Evolutionary conservation across 2,888 invertebrate genomes (phyloP).

Genomic region (Phyto melanocephala): DNA sequence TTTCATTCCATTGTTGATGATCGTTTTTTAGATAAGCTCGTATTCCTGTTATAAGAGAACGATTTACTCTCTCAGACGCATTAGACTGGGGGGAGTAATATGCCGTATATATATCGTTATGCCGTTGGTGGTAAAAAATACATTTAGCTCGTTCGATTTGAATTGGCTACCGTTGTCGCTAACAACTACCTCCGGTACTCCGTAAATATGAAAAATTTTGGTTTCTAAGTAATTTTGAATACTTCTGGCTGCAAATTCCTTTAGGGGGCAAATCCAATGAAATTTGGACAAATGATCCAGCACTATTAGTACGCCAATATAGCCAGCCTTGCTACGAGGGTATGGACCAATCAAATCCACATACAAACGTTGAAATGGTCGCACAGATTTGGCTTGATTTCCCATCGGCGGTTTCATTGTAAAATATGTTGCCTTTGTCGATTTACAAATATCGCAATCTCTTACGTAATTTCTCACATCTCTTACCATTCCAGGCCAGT

Average conservation of each 20-base stretch:
- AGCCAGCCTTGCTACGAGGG: slow-evolving; percentile 3
- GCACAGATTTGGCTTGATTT: neutral
- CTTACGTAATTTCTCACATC: neutral
- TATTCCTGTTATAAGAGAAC: neutral
- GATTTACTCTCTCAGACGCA: neutral
- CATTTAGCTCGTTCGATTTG: neutral
- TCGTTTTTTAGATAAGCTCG: neutral
- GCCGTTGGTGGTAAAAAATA: neutral
- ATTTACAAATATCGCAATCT: slow-evolving; percentile 15
- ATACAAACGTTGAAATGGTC: neutral
- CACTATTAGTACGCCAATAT: slow-evolving; percentile 1
- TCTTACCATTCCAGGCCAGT: neutral
- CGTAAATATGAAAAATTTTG: neutral
- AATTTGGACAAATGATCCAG: neutral
- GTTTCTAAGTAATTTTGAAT: neutral
- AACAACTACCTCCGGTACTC: no score
- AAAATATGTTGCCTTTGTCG: slow-evolving; percentile 13
- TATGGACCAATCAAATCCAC: slow-evolving; percentile 13
- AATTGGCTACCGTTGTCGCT: no score
- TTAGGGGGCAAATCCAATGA: neutral
- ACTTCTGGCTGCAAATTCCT: neutral
- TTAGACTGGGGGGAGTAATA: neutral
- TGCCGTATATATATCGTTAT: neutral
- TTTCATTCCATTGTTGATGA: neutral
- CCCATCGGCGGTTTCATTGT: neutral